These are phyloP conservation scores for Eilema caniola DNA, from an alignment of 2,888 invertebrate genomes.

Conservation along the genomic window DNA sequence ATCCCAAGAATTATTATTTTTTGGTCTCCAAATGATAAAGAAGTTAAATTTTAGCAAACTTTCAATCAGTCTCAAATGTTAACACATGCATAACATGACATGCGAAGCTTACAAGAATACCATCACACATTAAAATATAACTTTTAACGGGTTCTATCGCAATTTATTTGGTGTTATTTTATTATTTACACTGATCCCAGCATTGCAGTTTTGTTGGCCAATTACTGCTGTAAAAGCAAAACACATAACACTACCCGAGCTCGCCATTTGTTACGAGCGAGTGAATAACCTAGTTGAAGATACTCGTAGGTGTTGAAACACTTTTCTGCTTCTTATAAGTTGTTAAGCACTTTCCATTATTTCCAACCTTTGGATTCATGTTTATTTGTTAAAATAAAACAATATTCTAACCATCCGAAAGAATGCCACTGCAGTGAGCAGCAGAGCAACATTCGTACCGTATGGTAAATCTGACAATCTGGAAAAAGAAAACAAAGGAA, in stretches of 20 bases:
- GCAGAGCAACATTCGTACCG: slow-evolving; percentile 1
- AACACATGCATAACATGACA: too few relatives aligned
- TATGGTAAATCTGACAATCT: slow-evolving; percentile 11
- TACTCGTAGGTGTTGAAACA: neutral
- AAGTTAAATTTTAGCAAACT: neutral
- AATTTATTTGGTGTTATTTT: too few relatives aligned
- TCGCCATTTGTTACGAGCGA: too few relatives aligned
- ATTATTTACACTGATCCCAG: too few relatives aligned
- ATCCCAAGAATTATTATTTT: neutral
- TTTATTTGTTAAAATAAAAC: neutral
- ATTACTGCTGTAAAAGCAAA: too few relatives aligned
- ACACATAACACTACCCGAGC: too few relatives aligned
- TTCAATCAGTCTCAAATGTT: neutral
- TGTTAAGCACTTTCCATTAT: neutral
- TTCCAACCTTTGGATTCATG: neutral
- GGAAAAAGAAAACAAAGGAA: slow-evolving; percentile 10
- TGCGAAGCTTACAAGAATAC: too few relatives aligned
- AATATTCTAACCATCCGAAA: neutral
- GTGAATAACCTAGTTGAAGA: too few relatives aligned
- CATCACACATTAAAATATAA: too few relatives aligned
- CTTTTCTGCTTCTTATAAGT: neutral
- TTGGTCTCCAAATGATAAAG: too few relatives aligned
- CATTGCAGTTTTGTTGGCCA: too few relatives aligned
- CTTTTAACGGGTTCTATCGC: too few relatives aligned
- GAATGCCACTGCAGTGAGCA: neutral